phyloP scores from a whole-genome alignment of 1,140 invertebrate genomes.

The Zaprionus davidi region DNA sequence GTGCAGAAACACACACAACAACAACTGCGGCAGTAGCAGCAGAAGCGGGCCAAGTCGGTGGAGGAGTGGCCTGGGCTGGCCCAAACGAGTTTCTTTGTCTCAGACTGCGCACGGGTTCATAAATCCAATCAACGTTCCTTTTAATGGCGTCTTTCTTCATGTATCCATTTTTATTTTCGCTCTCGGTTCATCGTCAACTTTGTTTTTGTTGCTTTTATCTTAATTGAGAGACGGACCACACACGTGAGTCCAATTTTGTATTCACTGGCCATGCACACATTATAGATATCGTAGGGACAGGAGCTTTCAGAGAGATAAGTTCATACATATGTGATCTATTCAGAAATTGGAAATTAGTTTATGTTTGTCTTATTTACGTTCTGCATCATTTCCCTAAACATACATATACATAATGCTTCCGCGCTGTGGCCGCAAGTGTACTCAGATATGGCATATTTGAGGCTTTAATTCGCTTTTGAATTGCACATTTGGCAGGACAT shows the following conservation, averaged over 20 bases:
- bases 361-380: neutral
- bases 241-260: constrained; percentile 26
- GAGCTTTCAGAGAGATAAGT: neutral
- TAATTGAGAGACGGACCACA: constrained; percentile 46
- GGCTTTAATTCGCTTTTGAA: constrained; percentile 71
- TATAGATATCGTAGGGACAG: neutral
- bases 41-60: constrained; percentile 17
- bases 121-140: constrained; percentile 73
- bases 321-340: neutral
- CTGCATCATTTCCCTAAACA: neutral
- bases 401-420: neutral
- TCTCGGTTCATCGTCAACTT: constrained; percentile 3
- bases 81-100: constrained; percentile 67
- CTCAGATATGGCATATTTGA: constrained; percentile 17
- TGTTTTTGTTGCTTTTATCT: constrained; percentile 34
- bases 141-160: constrained; percentile 69
- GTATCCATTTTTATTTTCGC: constrained; percentile 15
- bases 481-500: constrained; percentile 74
- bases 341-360: neutral
- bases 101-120: constrained; percentile 43
- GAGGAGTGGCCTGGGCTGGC: constrained; percentile 56
- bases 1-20: constrained; percentile 2
- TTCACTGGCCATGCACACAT: neutral
- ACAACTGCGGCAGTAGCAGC: too few relatives aligned
- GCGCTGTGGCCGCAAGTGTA: constrained; percentile 11